These are phyloP conservation scores for Keiferia lycopersicella DNA, from an alignment of 2,888 invertebrate species.

Conservation along the genomic window DNA sequence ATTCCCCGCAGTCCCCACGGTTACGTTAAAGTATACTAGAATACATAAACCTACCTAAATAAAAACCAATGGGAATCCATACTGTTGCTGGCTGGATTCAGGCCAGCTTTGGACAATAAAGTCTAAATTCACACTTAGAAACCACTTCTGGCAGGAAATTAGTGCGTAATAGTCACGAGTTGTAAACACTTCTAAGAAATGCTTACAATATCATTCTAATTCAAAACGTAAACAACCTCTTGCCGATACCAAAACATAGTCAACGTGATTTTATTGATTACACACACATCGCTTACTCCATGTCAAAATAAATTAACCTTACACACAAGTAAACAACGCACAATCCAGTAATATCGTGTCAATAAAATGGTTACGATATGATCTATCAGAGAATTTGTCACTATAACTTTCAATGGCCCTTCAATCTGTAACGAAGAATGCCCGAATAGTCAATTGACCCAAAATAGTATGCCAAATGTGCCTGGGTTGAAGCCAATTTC, in stretches of 20 bases:
- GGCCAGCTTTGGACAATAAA: conserved; percentile 32
- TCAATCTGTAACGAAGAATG: conserved; percentile 9
- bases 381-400: neutral
- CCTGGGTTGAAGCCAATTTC: conserved; percentile 19
- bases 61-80: conserved; percentile 26
- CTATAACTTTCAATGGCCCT: conserved; percentile 8
- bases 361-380: neutral
- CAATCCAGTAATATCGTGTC: neutral
- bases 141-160: neutral
- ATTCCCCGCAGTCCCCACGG: no score
- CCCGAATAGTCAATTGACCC: conserved; percentile 19
- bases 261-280: neutral
- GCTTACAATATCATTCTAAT: neutral
- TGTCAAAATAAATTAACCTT: conserved; percentile 1
- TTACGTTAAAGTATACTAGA: no score
- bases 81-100: conserved; percentile 32
- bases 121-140: conserved; percentile 29
- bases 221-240: neutral
- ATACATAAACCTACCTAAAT: no score
- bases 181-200: conserved; percentile 11
- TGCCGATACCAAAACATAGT: neutral
- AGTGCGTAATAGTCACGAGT: neutral
- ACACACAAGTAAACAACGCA: neutral
- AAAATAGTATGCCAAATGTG: conserved; percentile 17
- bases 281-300: neutral